Percentiles rank a stretch among this genome's conserved stretches.
These are phyloP conservation scores for Morpho deidamia DNA, from an alignment of 2,888 invertebrate genomes.

Conservation along the genomic window DNA sequence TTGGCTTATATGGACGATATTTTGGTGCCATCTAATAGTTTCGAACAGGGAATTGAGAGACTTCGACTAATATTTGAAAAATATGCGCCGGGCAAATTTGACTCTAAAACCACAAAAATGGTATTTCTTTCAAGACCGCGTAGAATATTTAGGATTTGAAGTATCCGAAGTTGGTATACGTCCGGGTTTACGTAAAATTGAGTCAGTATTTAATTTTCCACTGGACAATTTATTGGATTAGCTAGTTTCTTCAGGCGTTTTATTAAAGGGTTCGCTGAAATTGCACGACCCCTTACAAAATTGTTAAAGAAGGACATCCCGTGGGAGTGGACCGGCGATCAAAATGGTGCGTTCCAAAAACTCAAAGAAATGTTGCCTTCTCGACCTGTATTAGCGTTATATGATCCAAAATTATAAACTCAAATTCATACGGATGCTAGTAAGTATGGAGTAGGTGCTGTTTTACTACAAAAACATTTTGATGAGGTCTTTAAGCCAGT, in stretches of 20 bases:
- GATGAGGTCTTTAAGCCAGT: background rate
- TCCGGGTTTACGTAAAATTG: too few species aligned
- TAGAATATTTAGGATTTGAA: too few species aligned
- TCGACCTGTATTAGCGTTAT: background rate
- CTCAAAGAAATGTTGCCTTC: constrained; percentile 1
- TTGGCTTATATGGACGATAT: too few species aligned
- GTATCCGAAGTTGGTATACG: too few species aligned
- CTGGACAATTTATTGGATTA: too few species aligned
- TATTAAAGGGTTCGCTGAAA: constrained; percentile 22
- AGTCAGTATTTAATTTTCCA: too few species aligned
- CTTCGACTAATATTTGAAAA: too few species aligned
- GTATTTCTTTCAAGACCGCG: too few species aligned
- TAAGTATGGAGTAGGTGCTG: background rate
- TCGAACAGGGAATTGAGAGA: too few species aligned
- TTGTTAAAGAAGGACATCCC: constrained; percentile 1
- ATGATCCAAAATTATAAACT: background rate
- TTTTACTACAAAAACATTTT: background rate
- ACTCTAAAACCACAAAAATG: too few species aligned
- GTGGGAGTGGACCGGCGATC: constrained; percentile 10
- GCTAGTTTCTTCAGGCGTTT: constrained; percentile 24
- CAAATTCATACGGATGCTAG: constrained; percentile 6
- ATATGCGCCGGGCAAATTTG: too few species aligned
- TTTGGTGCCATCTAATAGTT: too few species aligned
- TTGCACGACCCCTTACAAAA: constrained; percentile 11
- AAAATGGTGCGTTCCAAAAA: constrained; percentile 3